These are phyloP conservation scores for Drosophila sproati DNA, from an alignment of 1,140 invertebrate genomes.

Conservation along the genomic window DNA sequence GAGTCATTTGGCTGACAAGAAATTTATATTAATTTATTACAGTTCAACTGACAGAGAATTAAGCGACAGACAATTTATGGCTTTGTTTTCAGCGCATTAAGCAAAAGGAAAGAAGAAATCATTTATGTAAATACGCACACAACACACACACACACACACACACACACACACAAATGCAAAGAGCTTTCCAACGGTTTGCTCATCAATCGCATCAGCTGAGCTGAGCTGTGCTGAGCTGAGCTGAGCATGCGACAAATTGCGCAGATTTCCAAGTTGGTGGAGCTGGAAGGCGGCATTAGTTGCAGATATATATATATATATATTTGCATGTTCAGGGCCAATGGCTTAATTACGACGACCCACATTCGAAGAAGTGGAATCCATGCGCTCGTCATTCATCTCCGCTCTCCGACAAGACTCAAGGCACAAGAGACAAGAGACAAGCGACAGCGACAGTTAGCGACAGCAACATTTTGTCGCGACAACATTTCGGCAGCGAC, in stretches of 20 bases:
- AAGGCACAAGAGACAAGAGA: constrained; percentile 13
- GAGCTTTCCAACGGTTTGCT: constrained; percentile 4
- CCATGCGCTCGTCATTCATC: constrained; percentile 42
- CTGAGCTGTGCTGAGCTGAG: no score
- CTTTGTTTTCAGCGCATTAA: constrained; percentile 80
- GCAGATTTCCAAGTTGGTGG: not conserved
- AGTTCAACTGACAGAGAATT: constrained; percentile 83
- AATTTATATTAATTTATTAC: constrained; percentile 84
- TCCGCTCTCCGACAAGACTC: constrained; percentile 1
- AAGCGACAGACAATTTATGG: constrained; percentile 83
- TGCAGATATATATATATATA: not conserved
- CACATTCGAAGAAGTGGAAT: constrained; percentile 22
- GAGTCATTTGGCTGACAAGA: constrained; percentile 65
- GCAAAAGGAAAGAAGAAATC: constrained; percentile 42
- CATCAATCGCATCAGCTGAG: constrained; percentile 15
- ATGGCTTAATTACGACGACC: constrained; percentile 40
- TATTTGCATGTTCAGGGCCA: constrained; percentile 23
- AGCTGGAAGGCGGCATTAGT: constrained; percentile 6
- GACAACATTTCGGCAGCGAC: constrained; percentile 65
- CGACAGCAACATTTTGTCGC: constrained; percentile 51
- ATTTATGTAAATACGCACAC: constrained; percentile 65
- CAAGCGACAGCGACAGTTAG: constrained; percentile 44
- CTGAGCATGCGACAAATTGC: constrained; percentile 5
- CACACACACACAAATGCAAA: constrained; percentile 23
- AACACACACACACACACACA: constrained; percentile 22